A percentile compares a stretch with the other conserved stretches of the same genome.
Conservation (phyloP, 35 echinoderm and acorn worm genomes). For the Patiria miniata region DNA sequence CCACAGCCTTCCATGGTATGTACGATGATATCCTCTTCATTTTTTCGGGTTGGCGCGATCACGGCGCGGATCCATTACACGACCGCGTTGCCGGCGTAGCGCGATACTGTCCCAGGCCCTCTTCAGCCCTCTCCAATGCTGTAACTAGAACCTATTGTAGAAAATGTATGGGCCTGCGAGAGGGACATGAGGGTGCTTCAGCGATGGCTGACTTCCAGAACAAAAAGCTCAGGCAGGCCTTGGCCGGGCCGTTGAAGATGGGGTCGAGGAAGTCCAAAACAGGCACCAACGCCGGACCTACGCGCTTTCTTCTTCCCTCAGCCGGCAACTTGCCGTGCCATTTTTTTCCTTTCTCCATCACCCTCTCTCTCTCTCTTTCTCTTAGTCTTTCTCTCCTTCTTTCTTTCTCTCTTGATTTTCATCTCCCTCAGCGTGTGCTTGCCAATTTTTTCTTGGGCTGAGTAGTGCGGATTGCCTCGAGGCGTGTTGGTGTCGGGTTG, state of each 20-base stretch:
- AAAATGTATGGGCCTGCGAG: constrained; percentile 27
- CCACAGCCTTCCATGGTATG: not conserved
- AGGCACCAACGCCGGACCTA: constrained; percentile 25
- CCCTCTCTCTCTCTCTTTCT: not conserved
- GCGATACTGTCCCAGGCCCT: constrained; percentile 24
- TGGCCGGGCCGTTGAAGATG: not conserved
- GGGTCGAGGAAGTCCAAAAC: constrained; percentile 13
- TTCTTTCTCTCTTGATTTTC: not conserved
- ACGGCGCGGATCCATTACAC: constrained; percentile 11
- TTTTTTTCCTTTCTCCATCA: not conserved
- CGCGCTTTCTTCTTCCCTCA: not conserved
- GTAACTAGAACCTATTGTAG: constrained; percentile 31
- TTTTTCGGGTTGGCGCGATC: constrained; percentile 15
- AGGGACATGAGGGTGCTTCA: constrained; percentile 19
- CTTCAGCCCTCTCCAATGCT: constrained; percentile 22
- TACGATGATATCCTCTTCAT: not conserved
- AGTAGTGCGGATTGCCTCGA: not conserved
- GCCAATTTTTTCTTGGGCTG: constrained; percentile 21
- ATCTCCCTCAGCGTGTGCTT: not conserved
- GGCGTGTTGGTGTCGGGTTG: constrained; percentile 17
- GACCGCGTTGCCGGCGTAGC: constrained; percentile 19
- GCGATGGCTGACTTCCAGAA: constrained; percentile 11
- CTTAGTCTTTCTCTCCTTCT: not conserved
- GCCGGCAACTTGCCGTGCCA: not conserved
- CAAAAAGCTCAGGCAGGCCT: constrained; percentile 27